These are phyloP conservation scores for Lamellibrachia satsuma DNA, from an alignment of 2,888 invertebrate species.

Conservation along the genomic window DNA sequence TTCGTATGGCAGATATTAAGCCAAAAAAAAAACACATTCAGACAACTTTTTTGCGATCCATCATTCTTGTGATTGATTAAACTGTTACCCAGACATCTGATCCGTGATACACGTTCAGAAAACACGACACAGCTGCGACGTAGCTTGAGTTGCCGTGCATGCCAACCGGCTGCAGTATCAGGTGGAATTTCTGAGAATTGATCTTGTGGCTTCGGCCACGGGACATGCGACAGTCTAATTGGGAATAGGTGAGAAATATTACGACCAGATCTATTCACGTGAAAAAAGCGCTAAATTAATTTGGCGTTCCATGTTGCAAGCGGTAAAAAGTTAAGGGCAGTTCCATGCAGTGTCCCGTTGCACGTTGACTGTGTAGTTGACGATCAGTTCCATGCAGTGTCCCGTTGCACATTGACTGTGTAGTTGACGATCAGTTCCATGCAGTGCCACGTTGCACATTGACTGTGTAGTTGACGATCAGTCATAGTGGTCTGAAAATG, in stretches of 20 bases:
- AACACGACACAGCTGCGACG: neutral
- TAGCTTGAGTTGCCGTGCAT: neutral
- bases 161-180: neutral
- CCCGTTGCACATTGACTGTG: too few relatives aligned
- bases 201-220: neutral
- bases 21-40: neutral
- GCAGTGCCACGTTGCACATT: too few relatives aligned
- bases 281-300: neutral
- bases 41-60: neutral
- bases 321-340: neutral
- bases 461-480: too few relatives aligned
- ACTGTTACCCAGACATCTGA: neutral
- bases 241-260: neutral
- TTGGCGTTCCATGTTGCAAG: neutral
- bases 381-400: neutral
- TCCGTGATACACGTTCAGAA: neutral
- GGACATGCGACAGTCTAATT: neutral
- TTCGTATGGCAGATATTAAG: neutral
- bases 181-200: neutral
- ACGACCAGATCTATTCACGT: neutral
- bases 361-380: too few relatives aligned
- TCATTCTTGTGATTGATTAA: neutral
- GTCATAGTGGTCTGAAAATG: too few relatives aligned
- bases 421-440: too few relatives aligned
- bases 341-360: neutral